Evolutionary conservation across 2,888 invertebrate species (phyloP).

Genomic region (Caenorhabditis plicata): DNA sequence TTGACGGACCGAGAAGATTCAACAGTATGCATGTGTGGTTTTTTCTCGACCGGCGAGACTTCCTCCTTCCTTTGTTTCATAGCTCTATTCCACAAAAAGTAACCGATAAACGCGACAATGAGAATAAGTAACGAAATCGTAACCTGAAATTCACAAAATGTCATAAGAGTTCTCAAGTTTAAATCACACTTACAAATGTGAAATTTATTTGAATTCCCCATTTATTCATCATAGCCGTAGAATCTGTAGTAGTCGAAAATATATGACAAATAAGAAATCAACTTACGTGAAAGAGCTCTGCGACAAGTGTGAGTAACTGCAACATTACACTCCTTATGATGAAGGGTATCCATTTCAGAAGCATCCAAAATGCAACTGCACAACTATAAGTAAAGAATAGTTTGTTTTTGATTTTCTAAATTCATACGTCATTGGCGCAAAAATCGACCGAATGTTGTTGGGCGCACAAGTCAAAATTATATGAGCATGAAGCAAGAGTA

Average conservation of each 20-base stretch:
- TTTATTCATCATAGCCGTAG: no score
- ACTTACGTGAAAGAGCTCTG: conserved; percentile 10
- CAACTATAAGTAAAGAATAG: conserved; percentile 7
- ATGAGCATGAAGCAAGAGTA: conserved; percentile 34
- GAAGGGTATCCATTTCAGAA: conserved; percentile 4
- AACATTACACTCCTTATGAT: background rate
- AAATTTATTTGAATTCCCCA: no score
- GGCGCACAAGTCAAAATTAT: conserved; percentile 28
- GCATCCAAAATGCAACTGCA: conserved; percentile 26
- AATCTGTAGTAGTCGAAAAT: conserved; percentile 9
- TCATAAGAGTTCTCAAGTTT: background rate
- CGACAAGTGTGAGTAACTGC: conserved; percentile 11
- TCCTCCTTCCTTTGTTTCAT: background rate
- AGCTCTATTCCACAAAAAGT: background rate
- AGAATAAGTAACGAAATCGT: background rate
- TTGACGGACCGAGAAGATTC: conserved; percentile 21
- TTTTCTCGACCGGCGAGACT: no score
- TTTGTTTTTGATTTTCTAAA: background rate
- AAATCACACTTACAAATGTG: conserved; percentile 7
- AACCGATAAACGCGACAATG: conserved; percentile 2
- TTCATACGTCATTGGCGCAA: conserved; percentile 20
- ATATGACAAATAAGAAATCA: background rate
- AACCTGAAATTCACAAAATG: conserved; percentile 10
- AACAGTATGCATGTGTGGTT: conserved; percentile 24
- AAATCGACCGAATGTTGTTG: conserved; percentile 19